A percentile compares a stretch with the other conserved stretches of the same genome.
These are phyloP conservation scores for Rallus crepitans DNA, from an alignment of 2,797 vertebrate species.

Conservation along the genomic window DNA sequence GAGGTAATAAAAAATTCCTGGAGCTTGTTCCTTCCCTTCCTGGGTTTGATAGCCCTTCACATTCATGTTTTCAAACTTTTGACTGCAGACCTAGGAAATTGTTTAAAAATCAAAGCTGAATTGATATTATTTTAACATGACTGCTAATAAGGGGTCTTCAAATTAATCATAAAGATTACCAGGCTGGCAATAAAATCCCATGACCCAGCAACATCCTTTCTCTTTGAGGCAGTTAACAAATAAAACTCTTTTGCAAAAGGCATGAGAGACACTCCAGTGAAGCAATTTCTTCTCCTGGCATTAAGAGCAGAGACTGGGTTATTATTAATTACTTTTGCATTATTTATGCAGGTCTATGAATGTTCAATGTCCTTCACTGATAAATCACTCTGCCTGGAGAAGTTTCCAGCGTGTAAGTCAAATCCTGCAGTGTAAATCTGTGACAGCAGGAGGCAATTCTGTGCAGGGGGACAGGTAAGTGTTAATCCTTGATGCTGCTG, in stretches of 20 bases:
- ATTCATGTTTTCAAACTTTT: not conserved
- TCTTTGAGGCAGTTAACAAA: not conserved
- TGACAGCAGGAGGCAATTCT: not conserved
- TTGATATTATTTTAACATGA: not conserved
- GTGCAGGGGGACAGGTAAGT: constrained; percentile 35
- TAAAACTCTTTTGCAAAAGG: constrained; percentile 23
- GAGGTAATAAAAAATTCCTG: not conserved
- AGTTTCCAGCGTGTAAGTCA: not conserved
- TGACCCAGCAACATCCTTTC: not conserved
- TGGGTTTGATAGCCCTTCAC: not conserved
- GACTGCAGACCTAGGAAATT: not conserved
- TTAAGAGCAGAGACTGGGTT: constrained; percentile 3
- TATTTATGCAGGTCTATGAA: constrained; percentile 44
- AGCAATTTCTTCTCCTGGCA: constrained; percentile 42
- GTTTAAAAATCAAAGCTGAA: not conserved
- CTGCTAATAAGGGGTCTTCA: not conserved
- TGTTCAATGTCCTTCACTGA: constrained; percentile 28
- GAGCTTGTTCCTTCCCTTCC: constrained; percentile 14
- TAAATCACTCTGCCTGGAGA: constrained; percentile 28
- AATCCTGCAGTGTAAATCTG: not conserved
- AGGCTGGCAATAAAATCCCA: not conserved
- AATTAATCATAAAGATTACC: not conserved
- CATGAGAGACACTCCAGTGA: not conserved
- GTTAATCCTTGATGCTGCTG: not conserved
- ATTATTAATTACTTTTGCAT: constrained; percentile 64